Conservation (phyloP, 37 sponge, comb jelly and placozoan genomes). For the Hormiphora californensis region DNA sequence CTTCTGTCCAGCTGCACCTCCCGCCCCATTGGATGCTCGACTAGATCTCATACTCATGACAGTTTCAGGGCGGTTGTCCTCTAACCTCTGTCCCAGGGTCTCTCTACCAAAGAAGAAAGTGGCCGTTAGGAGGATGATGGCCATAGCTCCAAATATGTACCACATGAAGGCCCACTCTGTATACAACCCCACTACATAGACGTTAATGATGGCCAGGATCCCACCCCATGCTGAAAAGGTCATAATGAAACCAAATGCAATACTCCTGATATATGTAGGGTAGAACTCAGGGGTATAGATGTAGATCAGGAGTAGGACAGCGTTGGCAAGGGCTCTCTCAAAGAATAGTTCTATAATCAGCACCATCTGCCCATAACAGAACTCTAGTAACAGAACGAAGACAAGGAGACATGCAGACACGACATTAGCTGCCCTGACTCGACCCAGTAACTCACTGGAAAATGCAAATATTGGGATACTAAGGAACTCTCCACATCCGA, state of each 20-base stretch:
- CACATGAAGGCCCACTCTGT: not conserved
- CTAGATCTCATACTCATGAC: too few relatives aligned
- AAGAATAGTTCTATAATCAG: conserved; percentile 15
- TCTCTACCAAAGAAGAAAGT: not conserved
- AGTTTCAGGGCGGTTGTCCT: not conserved
- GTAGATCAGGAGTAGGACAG: conserved; percentile 5
- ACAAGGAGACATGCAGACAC: not conserved
- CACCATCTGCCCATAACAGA: not conserved
- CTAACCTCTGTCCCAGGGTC: not conserved
- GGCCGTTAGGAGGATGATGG: not conserved
- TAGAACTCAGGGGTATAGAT: conserved; percentile 36
- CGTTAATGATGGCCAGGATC: not conserved
- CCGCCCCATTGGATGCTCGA: too few relatives aligned
- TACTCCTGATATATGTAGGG: conserved; percentile 11
- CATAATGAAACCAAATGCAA: not conserved
- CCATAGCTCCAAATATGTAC: not conserved
- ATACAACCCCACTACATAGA: not conserved
- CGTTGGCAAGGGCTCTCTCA: not conserved
- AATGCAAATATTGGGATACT: not conserved
- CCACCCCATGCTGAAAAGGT: not conserved
- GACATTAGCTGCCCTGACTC: not conserved
- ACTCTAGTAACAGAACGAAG: not conserved
- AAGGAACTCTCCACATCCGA: not conserved
- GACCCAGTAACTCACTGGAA: not conserved
- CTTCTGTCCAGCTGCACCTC: too few relatives aligned